Evolutionary conservation across 2,888 invertebrate species (phyloP).

Genomic region (Halictus ligatus): DNA sequence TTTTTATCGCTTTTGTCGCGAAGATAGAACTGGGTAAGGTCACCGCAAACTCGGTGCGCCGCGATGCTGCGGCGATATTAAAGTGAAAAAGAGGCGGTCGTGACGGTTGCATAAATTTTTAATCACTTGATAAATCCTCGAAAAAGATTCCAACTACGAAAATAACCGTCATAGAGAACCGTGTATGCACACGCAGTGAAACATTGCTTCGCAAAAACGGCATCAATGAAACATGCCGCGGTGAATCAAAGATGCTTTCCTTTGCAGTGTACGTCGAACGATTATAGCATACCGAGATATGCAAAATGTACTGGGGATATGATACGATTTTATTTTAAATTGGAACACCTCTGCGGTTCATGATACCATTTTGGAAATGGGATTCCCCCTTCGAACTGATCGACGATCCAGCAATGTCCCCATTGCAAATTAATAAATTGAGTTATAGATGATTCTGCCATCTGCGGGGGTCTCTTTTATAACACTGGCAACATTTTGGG

Average conservation of each 20-base stretch:
- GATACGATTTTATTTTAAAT: not conserved
- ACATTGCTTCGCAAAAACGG: not conserved
- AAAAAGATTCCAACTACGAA: not conserved
- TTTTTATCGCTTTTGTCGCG: not conserved
- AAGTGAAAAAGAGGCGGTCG: not conserved
- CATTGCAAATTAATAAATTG: not conserved
- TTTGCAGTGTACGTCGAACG: not conserved
- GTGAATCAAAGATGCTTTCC: not conserved
- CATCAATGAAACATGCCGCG: not conserved
- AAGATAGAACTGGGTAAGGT: not conserved
- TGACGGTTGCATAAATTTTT: not conserved
- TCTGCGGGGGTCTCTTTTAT: not conserved
- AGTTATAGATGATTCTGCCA: not conserved
- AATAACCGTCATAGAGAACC: not conserved
- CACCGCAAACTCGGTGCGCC: not conserved
- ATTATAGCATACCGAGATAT: not conserved
- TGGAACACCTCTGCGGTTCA: not conserved
- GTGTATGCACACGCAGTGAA: not conserved
- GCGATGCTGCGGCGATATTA: not conserved
- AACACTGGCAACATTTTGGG: too few relatives aligned
- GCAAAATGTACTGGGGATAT: not conserved
- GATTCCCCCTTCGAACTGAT: not conserved
- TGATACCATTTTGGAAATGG: not conserved
- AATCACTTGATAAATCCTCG: not conserved
- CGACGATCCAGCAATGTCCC: not conserved